Evolutionary conservation across 2,888 invertebrate genomes (phyloP), one percentile per base, ranked within the genome.

Genomic region (Sepiola atlantica): DNA sequence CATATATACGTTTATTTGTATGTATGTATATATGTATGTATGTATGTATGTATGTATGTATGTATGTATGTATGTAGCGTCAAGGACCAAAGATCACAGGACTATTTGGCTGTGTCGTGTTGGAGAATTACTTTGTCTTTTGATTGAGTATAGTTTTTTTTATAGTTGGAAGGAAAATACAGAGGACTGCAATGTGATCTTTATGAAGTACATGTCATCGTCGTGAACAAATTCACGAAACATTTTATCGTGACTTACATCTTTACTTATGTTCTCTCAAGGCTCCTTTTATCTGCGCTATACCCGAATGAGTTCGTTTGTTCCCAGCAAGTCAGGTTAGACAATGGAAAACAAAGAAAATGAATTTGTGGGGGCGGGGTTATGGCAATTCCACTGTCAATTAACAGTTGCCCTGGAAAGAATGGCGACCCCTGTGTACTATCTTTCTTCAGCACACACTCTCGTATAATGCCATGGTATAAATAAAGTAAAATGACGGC

Each of bases 131-230:
- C 32, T 32, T 77, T 77, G 77, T 77, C n/a, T 45, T 45, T 45
- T n/a, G 77, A 77, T 77, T 77, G n/a, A n/a, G 16, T 14, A 77
- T 16, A 77, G 14, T n/a, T 77, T 77, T 77, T 32, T 14, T 14
- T n/a, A 77, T 77, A n/a, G n/a, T 77, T n/a, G 77, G 77, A 77
- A 77, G 77, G 77, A n/a, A 77, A 77, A 14, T n/a, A 77, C n/a
- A 77, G 16, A n/a, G 77, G 77, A 45, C 77, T 77, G n/a, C 77
- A 77, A 77, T 77, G 77, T 77, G 77, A 77, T 77, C n/a, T 77
- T 45, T 32, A 16, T 77, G 12, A 77, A 77, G n/a, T n/a, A n/a
- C n/a, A 16, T n/a, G 77, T 12, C n/a, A 77, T n/a, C n/a, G 77
- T n/a, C n/a, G n/a, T n/a, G 77, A n/a, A 12, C n/a, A 28, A 77